phyloP scores from a whole-genome alignment of 2,797 vertebrate species.

The Ataeniobius toweri region DNA sequence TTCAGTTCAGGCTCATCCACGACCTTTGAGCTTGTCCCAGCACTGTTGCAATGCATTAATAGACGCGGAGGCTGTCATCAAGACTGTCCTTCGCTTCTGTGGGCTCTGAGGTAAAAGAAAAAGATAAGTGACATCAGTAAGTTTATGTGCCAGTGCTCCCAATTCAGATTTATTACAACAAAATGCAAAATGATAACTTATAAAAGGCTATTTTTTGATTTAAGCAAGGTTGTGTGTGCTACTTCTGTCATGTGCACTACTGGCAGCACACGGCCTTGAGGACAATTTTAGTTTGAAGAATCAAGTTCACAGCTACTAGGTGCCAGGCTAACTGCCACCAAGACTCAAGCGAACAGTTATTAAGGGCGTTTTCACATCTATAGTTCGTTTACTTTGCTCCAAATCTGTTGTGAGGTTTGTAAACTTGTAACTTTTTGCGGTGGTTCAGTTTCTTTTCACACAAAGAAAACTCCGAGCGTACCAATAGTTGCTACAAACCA shows the following conservation, averaged over 20 bases:
- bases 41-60: constrained; percentile 61
- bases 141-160: neutral
- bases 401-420: neutral
- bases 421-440: neutral
- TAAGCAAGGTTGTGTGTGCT: neutral
- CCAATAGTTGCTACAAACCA: neutral
- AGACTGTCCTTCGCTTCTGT: constrained; percentile 94
- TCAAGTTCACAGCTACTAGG: neutral
- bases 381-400: neutral
- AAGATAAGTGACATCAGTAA: neutral
- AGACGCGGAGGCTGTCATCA: constrained; percentile 82
- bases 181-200: neutral
- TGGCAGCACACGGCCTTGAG: neutral
- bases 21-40: constrained; percentile 46
- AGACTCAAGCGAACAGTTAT: neutral
- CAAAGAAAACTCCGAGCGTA: neutral
- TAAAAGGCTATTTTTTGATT: neutral
- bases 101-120: constrained; percentile 80
- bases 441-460: neutral
- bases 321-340: neutral
- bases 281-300: neutral
- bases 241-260: neutral
- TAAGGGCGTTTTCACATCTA: neutral
- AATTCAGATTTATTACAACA: neutral
- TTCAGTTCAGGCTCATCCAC: constrained; percentile 26